phyloP scores from a whole-genome alignment of 64 coral and sea anemone genomes.

The Platygyra sinensis region DNA sequence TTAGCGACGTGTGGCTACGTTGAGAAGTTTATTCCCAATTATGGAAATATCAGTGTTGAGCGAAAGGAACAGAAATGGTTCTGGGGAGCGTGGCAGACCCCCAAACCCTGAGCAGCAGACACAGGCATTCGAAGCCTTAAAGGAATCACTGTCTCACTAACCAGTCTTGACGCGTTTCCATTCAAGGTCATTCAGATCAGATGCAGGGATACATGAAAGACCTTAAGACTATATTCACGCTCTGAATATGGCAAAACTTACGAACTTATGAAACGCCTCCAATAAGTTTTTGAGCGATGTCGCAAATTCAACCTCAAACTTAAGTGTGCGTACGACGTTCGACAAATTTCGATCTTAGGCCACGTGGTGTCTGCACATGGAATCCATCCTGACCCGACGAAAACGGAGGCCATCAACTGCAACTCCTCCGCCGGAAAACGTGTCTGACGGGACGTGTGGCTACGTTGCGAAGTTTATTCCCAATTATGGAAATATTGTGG shows the following conservation, averaged over 20 bases:
- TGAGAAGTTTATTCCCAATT: conserved; percentile 27
- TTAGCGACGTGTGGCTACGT: conserved; percentile 33
- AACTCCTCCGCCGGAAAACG: background rate
- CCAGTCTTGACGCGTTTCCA: conserved; percentile 48
- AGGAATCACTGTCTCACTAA: background rate
- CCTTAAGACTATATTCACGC: too few relatives aligned
- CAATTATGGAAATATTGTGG: conserved; percentile 20
- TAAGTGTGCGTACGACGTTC: conserved; percentile 1
- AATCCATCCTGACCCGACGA: background rate
- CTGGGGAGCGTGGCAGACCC: too few relatives aligned
- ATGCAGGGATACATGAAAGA: too few relatives aligned
- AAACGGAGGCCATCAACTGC: conserved; percentile 27
- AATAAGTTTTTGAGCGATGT: conserved; percentile 10
- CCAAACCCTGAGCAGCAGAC: too few relatives aligned
- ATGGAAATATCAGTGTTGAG: conserved; percentile 13
- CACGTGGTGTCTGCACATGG: conserved; percentile 4
- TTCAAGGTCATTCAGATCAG: too few relatives aligned
- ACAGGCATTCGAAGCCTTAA: conserved; percentile 23
- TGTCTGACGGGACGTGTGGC: conserved; percentile 32
- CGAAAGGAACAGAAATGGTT: conserved; percentile 24
- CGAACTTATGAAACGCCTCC: too few relatives aligned
- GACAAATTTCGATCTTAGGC: conserved; percentile 1
- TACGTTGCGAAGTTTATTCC: conserved; percentile 33
- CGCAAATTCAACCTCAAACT: background rate
- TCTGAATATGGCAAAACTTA: too few relatives aligned